A percentile compares a stretch with the other conserved stretches of the same genome.
Evolutionary conservation across 2,113 vertebrate species (phyloP).

Genomic region (Centropristis striata): DNA sequence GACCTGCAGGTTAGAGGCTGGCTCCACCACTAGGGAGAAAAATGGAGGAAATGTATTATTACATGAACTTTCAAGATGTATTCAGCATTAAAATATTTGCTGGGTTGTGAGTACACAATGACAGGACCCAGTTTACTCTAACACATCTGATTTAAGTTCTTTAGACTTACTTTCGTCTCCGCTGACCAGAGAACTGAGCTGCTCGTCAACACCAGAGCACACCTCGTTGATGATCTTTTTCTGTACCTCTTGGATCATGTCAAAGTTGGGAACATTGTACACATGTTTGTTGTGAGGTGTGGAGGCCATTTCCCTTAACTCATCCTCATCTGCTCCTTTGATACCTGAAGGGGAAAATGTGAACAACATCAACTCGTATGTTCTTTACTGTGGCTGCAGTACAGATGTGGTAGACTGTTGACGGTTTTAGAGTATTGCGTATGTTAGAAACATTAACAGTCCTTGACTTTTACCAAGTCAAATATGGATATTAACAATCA

Average conservation of each 20-base stretch:
- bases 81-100: not conserved
- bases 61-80: not conserved
- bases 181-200: slow-evolving; percentile 90
- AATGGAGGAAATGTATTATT: not conserved
- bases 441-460: slow-evolving; percentile 30
- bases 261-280: slow-evolving; percentile 97
- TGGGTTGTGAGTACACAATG: not conserved
- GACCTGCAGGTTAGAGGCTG: slow-evolving; percentile 91
- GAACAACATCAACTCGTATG: slow-evolving; percentile 22
- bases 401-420: slow-evolving; percentile 55
- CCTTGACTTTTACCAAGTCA: slow-evolving; percentile 44
- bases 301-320: slow-evolving; percentile 95
- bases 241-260: slow-evolving; percentile 93
- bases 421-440: slow-evolving; percentile 15
- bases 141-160: not conserved
- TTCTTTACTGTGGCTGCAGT: slow-evolving; percentile 38
- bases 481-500: slow-evolving; percentile 52
- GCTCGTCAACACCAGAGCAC: slow-evolving; percentile 95
- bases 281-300: slow-evolving; percentile 92
- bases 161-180: slow-evolving; percentile 93
- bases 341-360: slow-evolving; percentile 88
- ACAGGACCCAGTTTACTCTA: not conserved
- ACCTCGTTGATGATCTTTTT: slow-evolving; percentile 94
- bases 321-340: slow-evolving; percentile 98
- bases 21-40: slow-evolving; percentile 90